Evolutionary conservation across 2,888 invertebrate species (phyloP), one percentile per base, ranked within the genome.

Genomic region (Agrochola macilenta): DNA sequence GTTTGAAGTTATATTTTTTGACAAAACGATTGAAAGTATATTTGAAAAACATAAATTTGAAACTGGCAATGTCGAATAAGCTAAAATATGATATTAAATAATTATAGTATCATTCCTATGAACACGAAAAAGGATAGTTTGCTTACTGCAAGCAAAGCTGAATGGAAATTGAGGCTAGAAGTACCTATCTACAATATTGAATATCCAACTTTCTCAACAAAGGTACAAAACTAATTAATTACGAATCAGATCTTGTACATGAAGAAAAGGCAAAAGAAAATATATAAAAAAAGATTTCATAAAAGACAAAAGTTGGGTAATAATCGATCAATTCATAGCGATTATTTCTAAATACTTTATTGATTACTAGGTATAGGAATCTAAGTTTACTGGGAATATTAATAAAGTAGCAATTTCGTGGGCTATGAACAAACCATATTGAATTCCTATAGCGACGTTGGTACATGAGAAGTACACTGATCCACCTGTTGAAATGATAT

Each of bases 401-500:
- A 71, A 76, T 70, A 82, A 79, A 74, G 63, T 77, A 78, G 83
- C 75, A 72, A 84, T 69, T 79, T 79, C 61, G 65, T 84, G 84
- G 89, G 90, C 85, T 89, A 86, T 90, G 82, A 91, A 95, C 95
- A 93, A 94, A 95, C 95, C 95, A 93, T 93, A 88, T 91, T 87
- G 86, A 86, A 84, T 88, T 95, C 94, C 93, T 94, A 95, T 86
- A 94, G 92, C 89, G 91, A 85, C 90, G 95, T 94, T 84, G 92
- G 92, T 90, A 91, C 86, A 90, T 91, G 93, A 78, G 93, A 91
- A 82, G 93, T 90, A 92, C 93, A 94, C 86, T 92, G 93, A 89
- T 93, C 93, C 93, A 95, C 95, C 95, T 95, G 95, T 91, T 89
- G 93, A 95, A 90, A 92, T 92, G 86, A 88, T 86, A 87, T 86